Evolutionary conservation across 2,888 invertebrate species (phyloP).

Genomic region (Homarus gammarus): DNA sequence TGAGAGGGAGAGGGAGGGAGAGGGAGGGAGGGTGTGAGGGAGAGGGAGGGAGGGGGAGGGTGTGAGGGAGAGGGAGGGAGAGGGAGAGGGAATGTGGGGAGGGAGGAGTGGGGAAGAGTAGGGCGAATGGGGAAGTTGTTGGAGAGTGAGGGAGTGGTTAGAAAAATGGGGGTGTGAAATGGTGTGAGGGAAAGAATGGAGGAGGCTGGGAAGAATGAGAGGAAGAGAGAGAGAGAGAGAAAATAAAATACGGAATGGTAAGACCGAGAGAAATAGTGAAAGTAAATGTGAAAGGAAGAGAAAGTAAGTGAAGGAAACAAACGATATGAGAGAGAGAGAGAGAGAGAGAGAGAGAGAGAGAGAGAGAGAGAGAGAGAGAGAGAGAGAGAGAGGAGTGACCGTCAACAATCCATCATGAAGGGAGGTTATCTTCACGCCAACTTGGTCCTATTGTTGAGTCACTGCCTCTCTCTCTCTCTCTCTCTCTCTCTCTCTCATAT

Average conservation of each 20-base stretch:
- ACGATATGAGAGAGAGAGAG: neutral
- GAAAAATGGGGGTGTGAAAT: neutral
- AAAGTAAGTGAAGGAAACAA: slow-evolving; percentile 18
- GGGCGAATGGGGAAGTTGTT: neutral
- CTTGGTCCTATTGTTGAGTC: slow-evolving; percentile 42
- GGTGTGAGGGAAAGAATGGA: neutral
- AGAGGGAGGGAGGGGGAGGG: neutral
- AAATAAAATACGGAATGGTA: neutral
- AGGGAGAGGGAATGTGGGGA: neutral
- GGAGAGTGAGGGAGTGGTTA: neutral
- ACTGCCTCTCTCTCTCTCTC: neutral
- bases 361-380: neutral
- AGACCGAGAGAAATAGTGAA: neutral
- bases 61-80: neutral
- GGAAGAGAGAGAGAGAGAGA: neutral
- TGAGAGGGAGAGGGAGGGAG: neutral
- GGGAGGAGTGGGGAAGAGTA: neutral
- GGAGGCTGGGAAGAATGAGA: neutral
- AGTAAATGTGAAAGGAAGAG: neutral
- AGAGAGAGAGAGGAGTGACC: neutral
- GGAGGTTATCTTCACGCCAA: slow-evolving; percentile 49
- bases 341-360: neutral
- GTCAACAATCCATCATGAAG: slow-evolving; percentile 36
- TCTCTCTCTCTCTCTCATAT: slow-evolving; percentile 19
- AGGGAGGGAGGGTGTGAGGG: no score